Evolutionary conservation across 2,113 vertebrate genomes (phyloP), one percentile per base, ranked within the genome.

Genomic region (Murina feae): DNA sequence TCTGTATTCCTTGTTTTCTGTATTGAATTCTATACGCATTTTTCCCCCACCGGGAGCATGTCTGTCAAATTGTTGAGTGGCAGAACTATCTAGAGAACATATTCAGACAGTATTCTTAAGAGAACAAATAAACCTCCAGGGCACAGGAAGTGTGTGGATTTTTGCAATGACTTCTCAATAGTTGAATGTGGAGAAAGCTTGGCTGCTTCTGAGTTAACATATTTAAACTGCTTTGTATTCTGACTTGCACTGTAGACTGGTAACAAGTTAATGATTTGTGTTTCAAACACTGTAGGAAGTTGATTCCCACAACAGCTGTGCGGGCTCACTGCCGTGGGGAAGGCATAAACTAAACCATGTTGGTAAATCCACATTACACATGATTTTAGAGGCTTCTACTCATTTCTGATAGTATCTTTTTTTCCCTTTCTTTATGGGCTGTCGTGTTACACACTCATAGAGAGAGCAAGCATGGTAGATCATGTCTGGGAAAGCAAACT

Each of bases 251-350:
- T 51, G 87, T 47, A 86, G 91, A 86, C 93, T 39, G 37, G 91
- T 95, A 97, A 97, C 85, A 86, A 96, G 91, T 96, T 96, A 96
- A 93, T 94, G 94, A 96, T 96, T 97, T 97, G 91, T 96, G 74
- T 94, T 94, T 91, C 72, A 92, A 95, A 93, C 86, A 60, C 93
- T 47, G 81, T 92, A 47, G 85, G 93, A 94, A 96, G 86, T 89
- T 94, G 55, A 89, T 91, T 96, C 87, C 68, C 30, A 55, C 53
- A 96, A 81, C 91, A 97, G 93, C 93, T 96, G 78, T 25, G 65
- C 13, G 79, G 81, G 76, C 78, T 90, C 58, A 90, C 87, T 92
- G 94, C 96, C 95, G 96, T 92, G 49, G 93, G 94, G 92, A 79
- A 94, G 91, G 82, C 44, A 91, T 78, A 96, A 88, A 94, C 49